These are phyloP conservation scores for Lepus timidus DNA, from an alignment of 2,113 vertebrate genomes.

Conservation along the genomic window DNA sequence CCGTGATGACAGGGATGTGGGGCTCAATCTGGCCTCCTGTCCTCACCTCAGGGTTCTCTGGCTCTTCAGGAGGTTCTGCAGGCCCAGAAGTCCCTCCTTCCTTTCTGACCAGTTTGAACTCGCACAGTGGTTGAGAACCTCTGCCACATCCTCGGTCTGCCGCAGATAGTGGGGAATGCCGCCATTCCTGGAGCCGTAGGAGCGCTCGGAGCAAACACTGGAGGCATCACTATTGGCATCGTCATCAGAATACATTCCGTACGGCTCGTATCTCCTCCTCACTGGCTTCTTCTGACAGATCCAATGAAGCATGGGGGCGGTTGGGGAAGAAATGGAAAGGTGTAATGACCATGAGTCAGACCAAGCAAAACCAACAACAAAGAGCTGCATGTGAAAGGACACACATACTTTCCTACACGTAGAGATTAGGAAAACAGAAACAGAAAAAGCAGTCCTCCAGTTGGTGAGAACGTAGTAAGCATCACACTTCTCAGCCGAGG, in stretches of 20 bases:
- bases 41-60: conserved; percentile 96
- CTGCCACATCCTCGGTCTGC: conserved; percentile 97
- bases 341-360: not conserved
- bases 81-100: conserved; percentile 97
- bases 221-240: conserved; percentile 98
- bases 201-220: conserved; percentile 98
- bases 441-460: not conserved
- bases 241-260: conserved; percentile 98
- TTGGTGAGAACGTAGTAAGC: not conserved
- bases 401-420: not conserved
- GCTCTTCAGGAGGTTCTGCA: conserved; percentile 98
- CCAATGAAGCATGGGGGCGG: not conserved
- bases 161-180: conserved; percentile 97
- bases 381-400: not conserved
- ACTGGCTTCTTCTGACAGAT: conserved; percentile 94
- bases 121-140: conserved; percentile 98
- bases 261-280: conserved; percentile 95
- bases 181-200: conserved; percentile 95
- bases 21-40: accelerated
- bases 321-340: conserved; percentile 29
- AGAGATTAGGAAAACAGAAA: not conserved
- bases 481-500: not conserved
- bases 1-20: not conserved
- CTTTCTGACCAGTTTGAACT: conserved; percentile 99
- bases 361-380: not conserved